Conservation (phyloP, 2,113 vertebrate species). For the Ictalurus furcatus region DNA sequence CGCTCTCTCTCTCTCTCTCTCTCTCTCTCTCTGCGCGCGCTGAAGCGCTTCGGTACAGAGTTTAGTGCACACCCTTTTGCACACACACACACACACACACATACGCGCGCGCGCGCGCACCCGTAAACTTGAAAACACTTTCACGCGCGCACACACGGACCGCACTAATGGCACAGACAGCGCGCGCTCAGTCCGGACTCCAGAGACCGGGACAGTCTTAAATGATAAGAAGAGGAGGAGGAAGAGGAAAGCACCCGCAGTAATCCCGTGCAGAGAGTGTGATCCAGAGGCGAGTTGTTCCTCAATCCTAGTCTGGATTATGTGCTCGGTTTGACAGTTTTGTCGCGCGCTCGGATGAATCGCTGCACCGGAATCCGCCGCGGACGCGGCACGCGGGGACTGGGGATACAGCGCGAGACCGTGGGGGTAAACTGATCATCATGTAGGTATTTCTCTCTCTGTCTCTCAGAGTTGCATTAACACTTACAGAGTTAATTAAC, state of each 20-base stretch:
- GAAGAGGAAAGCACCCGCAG: too few species aligned
- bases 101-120: neutral
- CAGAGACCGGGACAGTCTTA: neutral
- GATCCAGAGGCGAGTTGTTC: neutral
- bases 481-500: neutral
- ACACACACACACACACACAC: constrained; percentile 11
- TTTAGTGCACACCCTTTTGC: constrained; percentile 10
- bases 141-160: neutral
- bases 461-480: neutral
- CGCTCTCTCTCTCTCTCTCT: neutral
- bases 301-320: neutral
- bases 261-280: neutral
- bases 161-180: neutral
- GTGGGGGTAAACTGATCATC: neutral
- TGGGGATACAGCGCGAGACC: constrained; percentile 7
- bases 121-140: neutral
- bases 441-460: neutral
- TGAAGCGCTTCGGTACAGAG: neutral
- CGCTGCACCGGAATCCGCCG: constrained; percentile 20
- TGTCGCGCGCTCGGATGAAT: neutral
- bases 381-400: constrained; percentile 7
- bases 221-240: neutral
- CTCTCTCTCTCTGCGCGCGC: neutral
- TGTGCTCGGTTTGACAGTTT: neutral
- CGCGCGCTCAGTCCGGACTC: neutral